phyloP scores from a whole-genome alignment of 2,797 vertebrate genomes.

The Amblyopsis hoosieri region DNA sequence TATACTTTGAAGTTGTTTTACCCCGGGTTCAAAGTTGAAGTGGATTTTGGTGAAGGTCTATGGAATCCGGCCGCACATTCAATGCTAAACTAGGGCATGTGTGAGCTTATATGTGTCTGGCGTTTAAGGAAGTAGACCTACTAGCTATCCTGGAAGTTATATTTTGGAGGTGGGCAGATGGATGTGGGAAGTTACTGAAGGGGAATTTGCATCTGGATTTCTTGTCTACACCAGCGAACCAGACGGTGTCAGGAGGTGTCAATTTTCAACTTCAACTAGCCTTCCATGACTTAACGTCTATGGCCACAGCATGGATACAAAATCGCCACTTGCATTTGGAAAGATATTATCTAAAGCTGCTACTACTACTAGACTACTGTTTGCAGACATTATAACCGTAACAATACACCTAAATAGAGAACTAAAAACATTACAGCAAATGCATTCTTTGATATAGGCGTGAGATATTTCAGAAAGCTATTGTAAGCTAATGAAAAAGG shows the following conservation, averaged over 20 bases:
- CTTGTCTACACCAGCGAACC: constrained; percentile 20
- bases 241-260: constrained; percentile 74
- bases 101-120: constrained; percentile 59
- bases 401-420: too few species aligned
- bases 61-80: constrained; percentile 1
- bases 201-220: constrained; percentile 69
- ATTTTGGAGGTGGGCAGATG: constrained; percentile 40
- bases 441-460: too few species aligned
- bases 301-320: too few species aligned
- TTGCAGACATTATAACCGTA: too few species aligned
- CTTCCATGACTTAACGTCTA: neutral
- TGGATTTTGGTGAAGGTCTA: constrained; percentile 25
- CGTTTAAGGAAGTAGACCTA: constrained; percentile 73
- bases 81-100: constrained; percentile 44
- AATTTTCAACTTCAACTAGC: constrained; percentile 34
- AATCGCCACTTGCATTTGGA: neutral
- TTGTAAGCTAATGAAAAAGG: too few species aligned
- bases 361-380: too few species aligned
- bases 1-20: constrained; percentile 17
- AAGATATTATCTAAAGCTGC: neutral
- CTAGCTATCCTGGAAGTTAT: neutral
- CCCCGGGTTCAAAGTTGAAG: constrained; percentile 36
- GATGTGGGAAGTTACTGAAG: neutral
- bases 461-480: too few species aligned
- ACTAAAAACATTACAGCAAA: too few species aligned